Evolutionary conservation across 2,797 vertebrate genomes (phyloP).

Genomic region (Lacerta agilis): DNA sequence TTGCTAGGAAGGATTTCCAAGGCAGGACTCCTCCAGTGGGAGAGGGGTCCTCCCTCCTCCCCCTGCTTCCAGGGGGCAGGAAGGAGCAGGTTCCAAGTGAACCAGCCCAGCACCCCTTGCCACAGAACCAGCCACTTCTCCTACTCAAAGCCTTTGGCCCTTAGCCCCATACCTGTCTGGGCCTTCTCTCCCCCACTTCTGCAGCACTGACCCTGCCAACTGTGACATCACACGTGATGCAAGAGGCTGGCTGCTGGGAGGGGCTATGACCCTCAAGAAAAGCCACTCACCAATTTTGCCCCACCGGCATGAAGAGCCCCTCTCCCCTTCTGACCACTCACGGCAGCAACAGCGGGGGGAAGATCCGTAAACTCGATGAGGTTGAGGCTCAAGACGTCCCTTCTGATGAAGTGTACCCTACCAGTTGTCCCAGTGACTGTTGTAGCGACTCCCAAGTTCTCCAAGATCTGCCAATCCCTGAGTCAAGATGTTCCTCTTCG

Average conservation of each 20-base stretch:
- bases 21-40: background rate
- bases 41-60: background rate
- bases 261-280: background rate
- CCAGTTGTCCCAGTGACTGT: background rate
- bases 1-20: background rate
- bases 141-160: background rate
- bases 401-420: background rate
- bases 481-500: conserved; percentile 64
- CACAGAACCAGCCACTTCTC: background rate
- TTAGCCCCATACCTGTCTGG: too few relatives aligned
- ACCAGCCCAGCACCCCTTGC: background rate
- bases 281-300: background rate
- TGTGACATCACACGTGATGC: conserved; percentile 26
- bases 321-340: accelerated
- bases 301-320: background rate
- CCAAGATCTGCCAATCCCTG: background rate
- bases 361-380: background rate
- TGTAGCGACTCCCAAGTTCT: accelerated
- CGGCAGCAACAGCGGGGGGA: background rate
- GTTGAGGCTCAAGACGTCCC: background rate
- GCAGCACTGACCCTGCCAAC: conserved; percentile 3
- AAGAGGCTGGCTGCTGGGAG: background rate
- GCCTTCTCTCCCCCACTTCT: background rate
- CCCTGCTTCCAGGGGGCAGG: too few relatives aligned
- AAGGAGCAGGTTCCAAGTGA: too few relatives aligned